A percentile compares a stretch with the other conserved stretches of the same genome.
These are phyloP conservation scores for Agrochola macilenta DNA, from an alignment of 2,888 invertebrate species.

Conservation along the genomic window DNA sequence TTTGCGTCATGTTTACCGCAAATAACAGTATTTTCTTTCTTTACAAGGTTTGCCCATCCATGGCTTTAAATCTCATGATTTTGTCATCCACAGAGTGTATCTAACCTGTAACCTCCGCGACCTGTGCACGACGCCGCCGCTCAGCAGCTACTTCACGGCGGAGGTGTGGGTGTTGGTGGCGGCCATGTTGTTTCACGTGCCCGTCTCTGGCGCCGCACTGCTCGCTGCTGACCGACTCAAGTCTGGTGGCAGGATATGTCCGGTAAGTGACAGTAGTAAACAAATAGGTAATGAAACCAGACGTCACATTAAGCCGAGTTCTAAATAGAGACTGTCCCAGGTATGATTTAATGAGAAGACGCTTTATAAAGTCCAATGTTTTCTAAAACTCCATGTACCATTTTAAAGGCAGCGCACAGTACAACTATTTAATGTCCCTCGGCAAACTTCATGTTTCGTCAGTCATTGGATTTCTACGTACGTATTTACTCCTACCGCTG, in stretches of 20 bases:
- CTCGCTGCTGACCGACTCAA: conserved; percentile 93
- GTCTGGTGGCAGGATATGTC: conserved; percentile 88
- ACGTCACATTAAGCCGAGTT: too few relatives aligned
- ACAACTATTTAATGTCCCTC: too few relatives aligned
- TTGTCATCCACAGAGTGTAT: conserved; percentile 90
- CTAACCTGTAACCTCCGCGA: conserved; percentile 93
- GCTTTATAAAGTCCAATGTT: neutral
- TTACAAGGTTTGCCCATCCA: neutral
- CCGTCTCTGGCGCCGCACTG: conserved; percentile 92
- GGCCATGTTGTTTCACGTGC: conserved; percentile 93
- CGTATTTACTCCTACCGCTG: too few relatives aligned
- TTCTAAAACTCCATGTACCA: neutral
- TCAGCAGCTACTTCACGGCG: conserved; percentile 93
- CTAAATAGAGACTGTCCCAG: neutral
- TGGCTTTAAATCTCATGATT: neutral
- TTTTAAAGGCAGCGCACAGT: too few relatives aligned
- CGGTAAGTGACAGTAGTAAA: conserved; percentile 69
- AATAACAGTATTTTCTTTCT: too few relatives aligned
- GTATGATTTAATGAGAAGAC: too few relatives aligned
- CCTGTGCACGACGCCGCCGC: conserved; percentile 92
- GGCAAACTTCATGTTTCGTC: too few relatives aligned
- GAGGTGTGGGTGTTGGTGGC: conserved; percentile 93
- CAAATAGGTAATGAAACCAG: too few relatives aligned
- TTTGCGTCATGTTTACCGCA: too few relatives aligned
- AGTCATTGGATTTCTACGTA: too few relatives aligned